phyloP scores from a whole-genome alignment of 2,113 vertebrate species.

The Paramisgurnus dabryanus region DNA sequence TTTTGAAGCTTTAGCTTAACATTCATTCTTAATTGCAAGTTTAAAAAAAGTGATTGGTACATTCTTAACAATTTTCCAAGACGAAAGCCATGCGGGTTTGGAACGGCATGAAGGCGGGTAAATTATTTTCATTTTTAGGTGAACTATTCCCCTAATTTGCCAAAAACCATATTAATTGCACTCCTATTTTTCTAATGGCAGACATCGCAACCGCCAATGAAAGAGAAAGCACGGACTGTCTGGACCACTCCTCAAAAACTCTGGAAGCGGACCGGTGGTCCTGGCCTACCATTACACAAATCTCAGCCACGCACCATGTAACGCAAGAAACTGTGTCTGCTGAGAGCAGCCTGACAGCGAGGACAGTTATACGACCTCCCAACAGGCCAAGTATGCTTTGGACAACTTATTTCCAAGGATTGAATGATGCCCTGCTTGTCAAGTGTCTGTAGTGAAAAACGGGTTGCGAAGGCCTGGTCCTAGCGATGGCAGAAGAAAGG shows the following conservation, averaged over 20 bases:
- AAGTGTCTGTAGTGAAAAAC: not conserved
- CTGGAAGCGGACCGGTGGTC: slow-evolving; percentile 61
- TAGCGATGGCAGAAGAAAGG: not conserved
- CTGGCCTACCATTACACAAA: slow-evolving; percentile 67
- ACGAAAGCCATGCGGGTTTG: slow-evolving; percentile 7
- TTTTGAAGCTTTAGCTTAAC: not conserved
- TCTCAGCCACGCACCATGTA: slow-evolving; percentile 65
- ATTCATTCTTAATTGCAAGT: not conserved
- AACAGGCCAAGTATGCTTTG: slow-evolving; percentile 33
- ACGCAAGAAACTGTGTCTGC: slow-evolving; percentile 51
- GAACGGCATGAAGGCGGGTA: not conserved
- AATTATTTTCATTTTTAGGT: slow-evolving; percentile 4
- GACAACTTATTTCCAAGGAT: slow-evolving; percentile 9
- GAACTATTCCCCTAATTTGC: not conserved
- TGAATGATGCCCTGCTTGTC: not conserved
- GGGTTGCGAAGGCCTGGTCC: not conserved
- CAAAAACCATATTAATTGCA: slow-evolving; percentile 12
- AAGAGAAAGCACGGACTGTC: slow-evolving; percentile 64
- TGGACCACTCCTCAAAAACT: slow-evolving; percentile 68
- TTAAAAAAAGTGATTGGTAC: not conserved
- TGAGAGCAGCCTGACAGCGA: slow-evolving; percentile 34
- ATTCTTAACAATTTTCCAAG: not conserved
- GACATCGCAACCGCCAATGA: slow-evolving; percentile 58
- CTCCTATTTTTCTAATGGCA: slow-evolving; percentile 46
- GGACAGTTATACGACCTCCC: slow-evolving; percentile 43